Evolutionary conservation across 1,140 invertebrate species (phyloP), one percentile per base, ranked within the genome.

Genomic region (Bactericera cockerelli): DNA sequence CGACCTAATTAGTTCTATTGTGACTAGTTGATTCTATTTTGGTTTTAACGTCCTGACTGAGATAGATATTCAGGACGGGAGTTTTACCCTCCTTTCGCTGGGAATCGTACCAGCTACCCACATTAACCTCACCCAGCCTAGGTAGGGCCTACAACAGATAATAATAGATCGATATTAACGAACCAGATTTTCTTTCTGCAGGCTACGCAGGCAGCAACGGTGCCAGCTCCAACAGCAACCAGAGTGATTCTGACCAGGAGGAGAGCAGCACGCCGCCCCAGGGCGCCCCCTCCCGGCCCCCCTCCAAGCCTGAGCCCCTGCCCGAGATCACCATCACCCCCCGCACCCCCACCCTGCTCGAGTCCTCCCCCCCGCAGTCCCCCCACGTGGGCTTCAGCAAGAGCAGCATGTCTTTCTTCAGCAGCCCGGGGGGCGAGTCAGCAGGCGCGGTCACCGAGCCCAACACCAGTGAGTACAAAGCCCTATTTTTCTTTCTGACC

Each of bases 221-320:
- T 58, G 69, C 68, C 3, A 79, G 77, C 65, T 77, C 77, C 55
- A 81, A 81, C 62, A 82, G 81, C 67, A 83, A 83, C 68, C 82
- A 83, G 63, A 83, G 83, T 0, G 84, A 87, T 70, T 86, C 83
- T 0, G 82, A 85, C 64, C 84, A 86, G 69, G 84, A 87, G 63
- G 60, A 74, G 63, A 31, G 28, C 28, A 31, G 13, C 4, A 13
- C 63, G 71, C 66, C 3, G 6, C 42, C 42, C 42, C 67, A 68
- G 28, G 68, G 70, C 57, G 71, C 70, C 65, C 72, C 69, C 57
- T 62, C 2, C 62, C 64, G 72, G 71, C 21, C 67, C 73, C 26
- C 76, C 76, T 58, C 73, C 76, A n/a, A 74, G 70, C 33, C 70
- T 69, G 22, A 77, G 70, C 62, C 62, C n/a, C 55, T 74, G 72